Percentiles rank a stretch among this genome's conserved stretches.
Conservation (phyloP, 2,888 invertebrate genomes). For the Drosophila leonis region DNA sequence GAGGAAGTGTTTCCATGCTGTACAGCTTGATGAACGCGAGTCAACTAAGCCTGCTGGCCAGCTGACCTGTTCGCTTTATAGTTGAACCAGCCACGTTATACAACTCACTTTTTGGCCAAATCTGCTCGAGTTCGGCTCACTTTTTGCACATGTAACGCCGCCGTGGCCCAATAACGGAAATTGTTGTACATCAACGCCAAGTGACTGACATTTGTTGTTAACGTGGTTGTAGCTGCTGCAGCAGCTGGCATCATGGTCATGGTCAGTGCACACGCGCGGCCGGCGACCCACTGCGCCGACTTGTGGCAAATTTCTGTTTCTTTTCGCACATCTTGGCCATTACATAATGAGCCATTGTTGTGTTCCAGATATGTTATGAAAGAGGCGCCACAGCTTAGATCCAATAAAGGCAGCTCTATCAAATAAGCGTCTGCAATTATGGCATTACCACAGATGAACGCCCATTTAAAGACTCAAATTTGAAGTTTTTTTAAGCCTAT, state of each 20-base stretch:
- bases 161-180: slow-evolving; percentile 76
- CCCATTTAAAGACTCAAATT: slow-evolving; percentile 21
- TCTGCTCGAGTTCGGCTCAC: slow-evolving; percentile 47
- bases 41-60: slow-evolving; percentile 69
- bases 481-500: neutral
- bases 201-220: slow-evolving; percentile 24
- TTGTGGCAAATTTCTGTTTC: slow-evolving; percentile 52
- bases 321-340: slow-evolving; percentile 73
- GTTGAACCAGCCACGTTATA: slow-evolving; percentile 57
- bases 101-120: slow-evolving; percentile 52
- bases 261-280: slow-evolving; percentile 78
- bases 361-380: slow-evolving; percentile 66
- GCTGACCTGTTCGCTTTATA: slow-evolving; percentile 58
- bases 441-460: slow-evolving; percentile 42
- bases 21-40: slow-evolving; percentile 1
- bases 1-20: slow-evolving; percentile 40
- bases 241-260: slow-evolving; percentile 73
- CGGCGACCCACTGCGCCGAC: slow-evolving; percentile 58
- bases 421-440: slow-evolving; percentile 56
- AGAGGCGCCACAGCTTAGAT: slow-evolving; percentile 39
- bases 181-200: slow-evolving; percentile 73
- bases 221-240: slow-evolving; percentile 21
- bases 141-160: slow-evolving; percentile 66
- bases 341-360: slow-evolving; percentile 72
- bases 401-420: slow-evolving; percentile 43